These are phyloP conservation scores for Dipus sagitta DNA, from an alignment of 2,797 vertebrate genomes.

Conservation along the genomic window DNA sequence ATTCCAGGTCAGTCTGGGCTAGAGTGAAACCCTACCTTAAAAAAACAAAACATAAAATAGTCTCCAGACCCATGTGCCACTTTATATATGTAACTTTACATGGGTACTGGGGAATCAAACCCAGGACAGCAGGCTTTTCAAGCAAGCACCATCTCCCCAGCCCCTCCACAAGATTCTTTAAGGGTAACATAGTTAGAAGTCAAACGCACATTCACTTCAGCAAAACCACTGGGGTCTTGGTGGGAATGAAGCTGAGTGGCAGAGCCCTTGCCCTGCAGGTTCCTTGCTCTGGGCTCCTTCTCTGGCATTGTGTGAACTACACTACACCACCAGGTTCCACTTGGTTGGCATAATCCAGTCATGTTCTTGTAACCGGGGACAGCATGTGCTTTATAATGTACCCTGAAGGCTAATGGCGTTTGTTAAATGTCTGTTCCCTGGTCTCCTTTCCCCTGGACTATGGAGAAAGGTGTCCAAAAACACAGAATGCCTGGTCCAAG, in stretches of 20 bases:
- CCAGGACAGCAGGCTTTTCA: too few relatives aligned
- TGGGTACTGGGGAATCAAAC: too few relatives aligned
- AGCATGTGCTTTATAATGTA: fast-evolving
- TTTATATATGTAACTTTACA: too few relatives aligned
- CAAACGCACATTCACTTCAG: not conserved
- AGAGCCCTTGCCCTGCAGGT: not conserved
- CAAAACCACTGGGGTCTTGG: too few relatives aligned
- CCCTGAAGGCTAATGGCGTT: not conserved
- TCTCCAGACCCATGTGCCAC: too few relatives aligned
- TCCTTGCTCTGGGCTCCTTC: not conserved
- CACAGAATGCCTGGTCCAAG: too few relatives aligned
- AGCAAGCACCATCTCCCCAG: too few relatives aligned
- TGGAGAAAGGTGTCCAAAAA: not conserved
- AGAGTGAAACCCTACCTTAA: too few relatives aligned
- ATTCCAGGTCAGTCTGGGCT: too few relatives aligned
- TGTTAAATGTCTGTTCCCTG: not conserved
- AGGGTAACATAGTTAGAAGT: not conserved
- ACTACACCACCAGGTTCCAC: not conserved
- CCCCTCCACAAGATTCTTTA: too few relatives aligned
- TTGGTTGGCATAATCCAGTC: not conserved
- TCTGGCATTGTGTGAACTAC: not conserved
- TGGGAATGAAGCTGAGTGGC: not conserved
- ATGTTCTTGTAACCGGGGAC: not conserved
- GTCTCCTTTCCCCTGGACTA: too few relatives aligned
- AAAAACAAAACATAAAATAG: too few relatives aligned